A percentile compares a stretch with the other conserved stretches of the same genome.
phyloP scores from a whole-genome alignment of 2,888 invertebrate species.

The Alentia gelatinosa region DNA sequence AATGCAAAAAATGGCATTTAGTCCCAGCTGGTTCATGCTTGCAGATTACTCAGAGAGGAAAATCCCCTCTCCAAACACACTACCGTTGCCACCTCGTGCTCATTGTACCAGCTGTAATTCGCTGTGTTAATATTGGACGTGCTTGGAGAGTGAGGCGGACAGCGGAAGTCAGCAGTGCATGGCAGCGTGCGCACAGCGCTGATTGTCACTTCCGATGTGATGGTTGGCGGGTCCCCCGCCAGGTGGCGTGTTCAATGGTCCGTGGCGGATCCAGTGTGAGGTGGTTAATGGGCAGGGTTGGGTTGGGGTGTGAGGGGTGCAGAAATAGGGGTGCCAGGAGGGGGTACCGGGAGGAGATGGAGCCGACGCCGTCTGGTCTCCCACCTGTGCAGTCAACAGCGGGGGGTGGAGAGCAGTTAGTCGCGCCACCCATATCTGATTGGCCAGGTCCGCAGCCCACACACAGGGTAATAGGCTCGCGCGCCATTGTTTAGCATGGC shows the following conservation, averaged over 20 bases:
- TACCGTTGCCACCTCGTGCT: no score
- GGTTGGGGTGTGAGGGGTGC: not conserved
- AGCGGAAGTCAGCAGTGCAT: not conserved
- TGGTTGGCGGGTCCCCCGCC: not conserved
- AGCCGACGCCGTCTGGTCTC: no score
- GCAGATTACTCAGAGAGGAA: no score
- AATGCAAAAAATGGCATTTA: no score
- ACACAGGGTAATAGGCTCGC: not conserved
- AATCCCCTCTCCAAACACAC: no score
- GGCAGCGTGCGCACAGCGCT: not conserved
- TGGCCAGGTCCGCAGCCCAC: not conserved
- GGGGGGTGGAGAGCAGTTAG: not conserved
- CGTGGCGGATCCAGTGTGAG: not conserved
- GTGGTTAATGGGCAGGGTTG: not conserved
- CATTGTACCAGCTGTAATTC: no score
- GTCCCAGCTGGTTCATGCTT: no score
- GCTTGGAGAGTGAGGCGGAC: no score
- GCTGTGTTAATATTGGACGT: no score
- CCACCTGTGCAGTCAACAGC: no score
- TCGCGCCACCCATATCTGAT: not conserved
- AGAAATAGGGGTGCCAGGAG: not conserved
- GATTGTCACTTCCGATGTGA: not conserved
- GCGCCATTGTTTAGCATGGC: not conserved
- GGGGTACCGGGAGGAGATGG: not conserved
- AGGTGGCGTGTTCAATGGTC: not conserved